Percentiles rank a stretch among this genome's conserved stretches.
Conservation (phyloP, 23 tunicate species). For the Trididemnum miniatum region DNA sequence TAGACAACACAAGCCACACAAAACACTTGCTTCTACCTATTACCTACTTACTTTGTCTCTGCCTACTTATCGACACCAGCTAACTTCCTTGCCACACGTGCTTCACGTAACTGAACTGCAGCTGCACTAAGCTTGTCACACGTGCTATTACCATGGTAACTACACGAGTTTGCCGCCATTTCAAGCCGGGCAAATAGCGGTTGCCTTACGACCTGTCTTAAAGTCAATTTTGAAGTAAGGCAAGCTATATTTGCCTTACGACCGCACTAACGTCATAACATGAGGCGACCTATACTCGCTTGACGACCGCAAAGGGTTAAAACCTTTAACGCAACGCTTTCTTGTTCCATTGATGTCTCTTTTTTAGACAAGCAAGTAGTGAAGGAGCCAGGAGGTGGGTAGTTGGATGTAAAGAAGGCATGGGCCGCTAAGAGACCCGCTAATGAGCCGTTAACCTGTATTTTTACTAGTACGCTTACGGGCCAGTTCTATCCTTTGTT, state of each 20-base stretch:
- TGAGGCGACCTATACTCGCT: conserved; percentile 36
- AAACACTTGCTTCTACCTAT: not conserved
- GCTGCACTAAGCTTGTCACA: conserved; percentile 4
- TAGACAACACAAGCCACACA: not conserved
- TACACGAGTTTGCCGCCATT: conserved; percentile 20
- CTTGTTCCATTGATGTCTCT: too few species aligned
- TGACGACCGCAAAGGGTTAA: conserved; percentile 28
- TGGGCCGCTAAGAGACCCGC: too few species aligned
- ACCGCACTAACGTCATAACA: conserved; percentile 3
- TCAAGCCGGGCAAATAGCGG: conserved; percentile 30
- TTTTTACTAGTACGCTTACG: too few species aligned
- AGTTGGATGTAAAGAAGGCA: too few species aligned
- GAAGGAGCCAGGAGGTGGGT: too few species aligned
- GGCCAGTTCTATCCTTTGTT: too few species aligned
- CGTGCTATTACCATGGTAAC: conserved; percentile 15
- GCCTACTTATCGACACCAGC: conserved; percentile 19
- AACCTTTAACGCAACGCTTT: too few species aligned
- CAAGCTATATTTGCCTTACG: conserved; percentile 32
- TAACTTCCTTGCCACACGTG: conserved; percentile 11
- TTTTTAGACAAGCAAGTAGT: too few species aligned
- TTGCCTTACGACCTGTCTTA: conserved; percentile 40
- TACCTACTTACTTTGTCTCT: conserved; percentile 8
- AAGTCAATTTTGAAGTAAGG: too few species aligned
- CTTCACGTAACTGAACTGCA: conserved; percentile 4
- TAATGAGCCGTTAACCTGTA: too few species aligned